Evolutionary conservation across 1,140 invertebrate species (phyloP).

Genomic region (Lasioglossum albipes): DNA sequence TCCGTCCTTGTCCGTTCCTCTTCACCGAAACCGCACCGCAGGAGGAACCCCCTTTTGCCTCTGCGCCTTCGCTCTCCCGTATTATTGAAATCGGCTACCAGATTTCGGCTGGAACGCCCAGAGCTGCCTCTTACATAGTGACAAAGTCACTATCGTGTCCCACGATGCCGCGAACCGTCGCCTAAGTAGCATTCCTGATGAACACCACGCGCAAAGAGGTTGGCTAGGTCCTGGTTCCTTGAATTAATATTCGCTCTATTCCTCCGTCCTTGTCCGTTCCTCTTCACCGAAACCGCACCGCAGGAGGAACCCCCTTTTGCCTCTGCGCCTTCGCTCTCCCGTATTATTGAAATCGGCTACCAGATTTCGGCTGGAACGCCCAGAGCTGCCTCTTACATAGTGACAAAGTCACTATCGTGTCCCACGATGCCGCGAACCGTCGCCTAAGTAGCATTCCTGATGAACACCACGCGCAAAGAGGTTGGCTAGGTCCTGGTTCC

Average conservation of each 20-base stretch:
- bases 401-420: neutral
- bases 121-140: neutral
- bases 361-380: slow-evolving; percentile 9
- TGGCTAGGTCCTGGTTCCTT: too few species aligned
- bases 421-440: neutral
- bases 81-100: slow-evolving; percentile 37
- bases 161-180: neutral
- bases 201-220: too few species aligned
- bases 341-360: slow-evolving; percentile 37
- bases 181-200: slow-evolving; percentile 9
- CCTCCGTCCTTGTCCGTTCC: neutral
- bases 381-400: neutral
- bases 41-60: slow-evolving; percentile 5
- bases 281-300: neutral
- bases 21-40: neutral
- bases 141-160: neutral
- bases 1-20: neutral
- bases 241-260: slow-evolving; percentile 3
- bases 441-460: slow-evolving; percentile 3
- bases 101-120: slow-evolving; percentile 3
- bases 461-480: neutral
- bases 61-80: neutral
- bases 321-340: neutral
- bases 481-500: too few species aligned
- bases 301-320: slow-evolving; percentile 9